Evolutionary conservation across 2,797 vertebrate species (phyloP).

Genomic region (Hirundo rustica): DNA sequence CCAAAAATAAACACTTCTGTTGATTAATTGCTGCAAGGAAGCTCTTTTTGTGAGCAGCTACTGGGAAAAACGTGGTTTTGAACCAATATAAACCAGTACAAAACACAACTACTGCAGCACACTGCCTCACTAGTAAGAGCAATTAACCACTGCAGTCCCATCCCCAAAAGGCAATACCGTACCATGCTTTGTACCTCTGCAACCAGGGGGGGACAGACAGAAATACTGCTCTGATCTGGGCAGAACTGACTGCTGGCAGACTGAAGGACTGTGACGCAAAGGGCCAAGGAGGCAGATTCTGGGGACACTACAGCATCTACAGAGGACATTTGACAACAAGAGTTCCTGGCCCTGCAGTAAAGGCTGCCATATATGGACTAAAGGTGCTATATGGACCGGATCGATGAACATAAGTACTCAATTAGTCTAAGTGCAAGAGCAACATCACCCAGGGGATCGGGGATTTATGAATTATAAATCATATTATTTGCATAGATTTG

Average conservation of each 20-base stretch:
- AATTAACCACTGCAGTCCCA: not conserved
- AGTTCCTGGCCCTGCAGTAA: not conserved
- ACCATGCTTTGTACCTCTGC: not conserved
- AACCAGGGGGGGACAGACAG: not conserved
- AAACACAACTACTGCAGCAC: not conserved
- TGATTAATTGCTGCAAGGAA: not conserved
- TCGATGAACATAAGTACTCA: conserved; percentile 43
- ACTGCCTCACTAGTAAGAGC: not conserved
- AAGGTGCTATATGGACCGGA: conserved; percentile 52
- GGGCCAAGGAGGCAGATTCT: not conserved
- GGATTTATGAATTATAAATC: conserved; percentile 58
- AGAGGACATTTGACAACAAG: not conserved
- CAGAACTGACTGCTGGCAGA: not conserved
- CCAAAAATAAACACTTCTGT: not conserved
- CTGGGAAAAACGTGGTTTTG: not conserved
- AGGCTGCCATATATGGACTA: conserved; percentile 10
- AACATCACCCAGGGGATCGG: not conserved
- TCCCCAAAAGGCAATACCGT: not conserved
- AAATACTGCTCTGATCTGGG: not conserved
- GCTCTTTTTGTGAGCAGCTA: not conserved
- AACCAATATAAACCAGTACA: not conserved
- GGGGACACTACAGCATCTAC: not conserved
- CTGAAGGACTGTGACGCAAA: not conserved
- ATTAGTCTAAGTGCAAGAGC: conserved; percentile 54
- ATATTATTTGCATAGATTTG: conserved; percentile 53